Conservation (phyloP, 2,888 invertebrate genomes). For the Orchesella flavescens region DNA sequence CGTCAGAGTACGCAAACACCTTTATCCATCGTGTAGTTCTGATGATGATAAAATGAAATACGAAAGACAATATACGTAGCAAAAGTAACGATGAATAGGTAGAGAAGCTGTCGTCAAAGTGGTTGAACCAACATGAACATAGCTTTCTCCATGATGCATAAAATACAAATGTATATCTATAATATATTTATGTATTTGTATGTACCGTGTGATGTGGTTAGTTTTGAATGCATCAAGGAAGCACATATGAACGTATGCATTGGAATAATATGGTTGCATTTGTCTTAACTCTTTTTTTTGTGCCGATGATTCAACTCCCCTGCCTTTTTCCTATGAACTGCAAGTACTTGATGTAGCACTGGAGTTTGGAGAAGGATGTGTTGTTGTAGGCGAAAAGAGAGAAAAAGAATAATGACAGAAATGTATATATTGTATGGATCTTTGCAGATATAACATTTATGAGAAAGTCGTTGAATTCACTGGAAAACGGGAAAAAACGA, state of each 20-base stretch:
- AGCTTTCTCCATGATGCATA: slow-evolving; percentile 7
- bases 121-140: slow-evolving; percentile 14
- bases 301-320: slow-evolving; percentile 27
- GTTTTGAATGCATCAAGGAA: slow-evolving; percentile 9
- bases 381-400: slow-evolving; percentile 25
- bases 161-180: no score
- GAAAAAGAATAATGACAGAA: slow-evolving; percentile 54
- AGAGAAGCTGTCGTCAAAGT: background rate
- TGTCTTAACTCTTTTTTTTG: background rate
- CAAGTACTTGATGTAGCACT: slow-evolving; percentile 35
- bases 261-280: background rate
- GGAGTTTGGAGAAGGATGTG: slow-evolving; percentile 28
- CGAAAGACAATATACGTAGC: slow-evolving; percentile 12
- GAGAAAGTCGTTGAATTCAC: slow-evolving; percentile 59
- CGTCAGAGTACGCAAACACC: slow-evolving; percentile 36
- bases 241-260: background rate
- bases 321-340: slow-evolving; percentile 12
- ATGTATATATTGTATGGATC: slow-evolving; percentile 47
- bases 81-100: slow-evolving; percentile 17
- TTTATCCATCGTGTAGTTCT: slow-evolving; percentile 48
- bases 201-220: slow-evolving; percentile 16
- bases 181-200: no score
- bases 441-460: slow-evolving; percentile 49
- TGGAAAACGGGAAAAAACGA: slow-evolving; percentile 42
- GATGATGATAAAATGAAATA: slow-evolving; percentile 57